Evolutionary conservation across 2,888 invertebrate species (phyloP), one percentile per base, ranked within the genome.

Genomic region (Drosophila meridiana): DNA sequence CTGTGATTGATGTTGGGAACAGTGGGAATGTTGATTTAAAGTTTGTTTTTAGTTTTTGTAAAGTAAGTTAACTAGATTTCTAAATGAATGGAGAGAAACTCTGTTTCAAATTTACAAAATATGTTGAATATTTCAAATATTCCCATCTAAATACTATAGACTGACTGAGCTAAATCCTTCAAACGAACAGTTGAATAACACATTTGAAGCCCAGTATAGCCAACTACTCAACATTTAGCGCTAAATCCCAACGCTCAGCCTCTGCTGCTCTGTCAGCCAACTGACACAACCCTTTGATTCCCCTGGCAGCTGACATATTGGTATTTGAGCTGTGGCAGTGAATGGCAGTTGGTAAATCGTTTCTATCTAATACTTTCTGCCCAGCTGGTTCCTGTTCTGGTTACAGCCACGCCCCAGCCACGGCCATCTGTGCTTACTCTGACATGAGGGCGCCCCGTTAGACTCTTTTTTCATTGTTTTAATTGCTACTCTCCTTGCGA

Each of bases 391-490:
- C 53, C 26, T 57, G 71, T 14, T 58, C 42, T 36, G 48, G 52
- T 68, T 62, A 34, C 48, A 26, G 52, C 66, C 65, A 72, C 80
- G 69, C 85, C 87, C 55, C 5, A n/a, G n/a, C 58, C 77, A 73
- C 5, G 20, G n/a, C 58, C 80, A 73, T 82, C 76, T 68, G 67
- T 74, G 64, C 48, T 70, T 52, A 66, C 43, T 40, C 42, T 40
- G 69, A 59, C 56, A 52, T 78, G 69, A 62, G 45, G 45, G 62
- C 59, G 53, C 61, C 62, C 61, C 62, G 62, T 38, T 62, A 63
- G 73, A 63, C 36, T 50, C 72, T 80, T 82, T 80, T 87, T 8
- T 34, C 20, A 72, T 85, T 14, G 28, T 28, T 83, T 85, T 87
- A 87, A 84, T 84, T 85, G 76, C 73, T 62, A 52, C 71, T 80